Evolutionary conservation across 2,888 invertebrate genomes (phyloP), one percentile per base, ranked within the genome.

Genomic region (Matsumyia berberina): DNA sequence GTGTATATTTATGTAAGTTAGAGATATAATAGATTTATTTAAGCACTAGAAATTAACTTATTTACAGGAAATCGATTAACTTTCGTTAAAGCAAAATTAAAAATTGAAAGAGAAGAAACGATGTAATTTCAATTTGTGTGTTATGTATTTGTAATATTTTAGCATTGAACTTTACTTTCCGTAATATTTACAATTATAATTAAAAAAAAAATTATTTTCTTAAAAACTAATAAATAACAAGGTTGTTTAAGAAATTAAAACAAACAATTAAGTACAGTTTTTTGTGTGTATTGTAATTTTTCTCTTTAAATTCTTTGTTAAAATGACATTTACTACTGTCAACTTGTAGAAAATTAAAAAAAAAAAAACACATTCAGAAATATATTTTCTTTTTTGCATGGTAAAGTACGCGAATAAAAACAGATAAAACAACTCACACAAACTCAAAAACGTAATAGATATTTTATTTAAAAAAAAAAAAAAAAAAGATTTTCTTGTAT

Each of bases 231-330:
- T 85, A 80, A 85, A 80, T 80, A 85, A 85, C 74, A 80, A 74
- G 51, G 33, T 67, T 17, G 9, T 62, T 69, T 53, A 42, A 19
- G 19, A 49, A 39, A 55, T 74, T 19, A 83, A 17, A 74, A 74
- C 79, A 70, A 78, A 46, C 46, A 33, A 64, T 83, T 83, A 83
- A 83, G 83, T 83, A 83, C 83, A 83, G 62, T 42, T 58, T 57
- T 37, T 33, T 19, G 5, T 39, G 24, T 24, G 24, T 24, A 24
- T 24, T 24, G 5, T 31, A 5, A 64, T 33, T 55, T 8, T 33
- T 62, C 51, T 44, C 11, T 11, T 60, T 42, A 31, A 15, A 46
- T 51, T 60, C 19, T 9, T 44, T 69, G 2, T 19, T 24, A 17
- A 9, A 37, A 35, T 55, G 17, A 35, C 19, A 37, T 55, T 12